Conservation (phyloP, 2,113 vertebrate species). For the Phocoena phocoena region DNA sequence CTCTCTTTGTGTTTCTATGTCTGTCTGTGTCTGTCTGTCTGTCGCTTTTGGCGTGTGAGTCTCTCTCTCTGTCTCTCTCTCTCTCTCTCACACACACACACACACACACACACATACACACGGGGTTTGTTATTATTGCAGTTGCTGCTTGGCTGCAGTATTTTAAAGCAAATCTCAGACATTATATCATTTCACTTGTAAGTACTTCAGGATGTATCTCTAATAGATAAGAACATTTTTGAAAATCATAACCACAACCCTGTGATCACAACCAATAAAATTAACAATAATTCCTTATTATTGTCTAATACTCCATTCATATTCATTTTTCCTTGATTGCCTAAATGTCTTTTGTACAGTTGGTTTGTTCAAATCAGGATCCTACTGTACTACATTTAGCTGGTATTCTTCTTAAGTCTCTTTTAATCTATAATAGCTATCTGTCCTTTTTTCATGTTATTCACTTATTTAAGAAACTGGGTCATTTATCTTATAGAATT, state of each 20-base stretch:
- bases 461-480: not conserved
- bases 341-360: not conserved
- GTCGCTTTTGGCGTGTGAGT: not conserved
- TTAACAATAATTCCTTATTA: not conserved
- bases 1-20: not conserved
- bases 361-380: not conserved
- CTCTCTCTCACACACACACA: not conserved
- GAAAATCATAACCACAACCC: not conserved
- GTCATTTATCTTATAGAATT: not conserved
- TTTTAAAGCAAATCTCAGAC: not conserved
- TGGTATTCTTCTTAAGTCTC: not conserved
- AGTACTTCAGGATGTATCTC: not conserved
- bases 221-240: not conserved
- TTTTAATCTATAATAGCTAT: not conserved
- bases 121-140: not conserved
- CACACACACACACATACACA: not conserved
- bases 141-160: not conserved
- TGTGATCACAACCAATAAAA: not conserved
- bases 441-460: not conserved
- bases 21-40: not conserved
- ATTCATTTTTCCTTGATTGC: not conserved
- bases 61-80: not conserved
- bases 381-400: not conserved
- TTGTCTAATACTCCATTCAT: not conserved
- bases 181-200: not conserved